phyloP scores from a whole-genome alignment of 2,797 vertebrate genomes.

The Lepilemur septentrionalis region DNA sequence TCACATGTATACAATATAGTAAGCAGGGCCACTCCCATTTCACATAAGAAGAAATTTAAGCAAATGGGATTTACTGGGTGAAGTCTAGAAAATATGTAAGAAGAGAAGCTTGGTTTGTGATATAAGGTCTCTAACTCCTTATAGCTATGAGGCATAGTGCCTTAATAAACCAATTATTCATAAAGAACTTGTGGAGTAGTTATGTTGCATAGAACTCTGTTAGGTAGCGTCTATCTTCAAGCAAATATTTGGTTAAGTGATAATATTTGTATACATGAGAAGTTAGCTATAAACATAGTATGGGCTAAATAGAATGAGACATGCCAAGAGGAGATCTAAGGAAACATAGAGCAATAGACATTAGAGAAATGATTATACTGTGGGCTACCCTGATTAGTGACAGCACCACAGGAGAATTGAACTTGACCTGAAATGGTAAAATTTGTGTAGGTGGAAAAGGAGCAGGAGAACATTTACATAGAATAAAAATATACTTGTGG shows the following conservation, averaged over 20 bases:
- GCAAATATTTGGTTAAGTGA: neutral
- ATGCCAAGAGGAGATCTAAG: neutral
- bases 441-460: neutral
- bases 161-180: neutral
- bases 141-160: neutral
- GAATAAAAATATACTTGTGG: neutral
- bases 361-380: neutral
- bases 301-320: neutral
- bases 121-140: neutral
- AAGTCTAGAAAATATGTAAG: neutral
- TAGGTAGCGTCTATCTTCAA: neutral
- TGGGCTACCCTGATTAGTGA: neutral
- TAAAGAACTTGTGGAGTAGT: neutral
- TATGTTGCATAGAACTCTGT: neutral
- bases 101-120: neutral
- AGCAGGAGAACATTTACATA: neutral
- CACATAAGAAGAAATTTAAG: neutral
- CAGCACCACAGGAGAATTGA: neutral
- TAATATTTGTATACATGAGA: neutral
- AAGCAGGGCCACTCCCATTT: neutral
- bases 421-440: neutral
- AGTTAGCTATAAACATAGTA: neutral
- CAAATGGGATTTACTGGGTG: neutral
- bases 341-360: neutral
- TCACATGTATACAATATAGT: neutral